Percentiles rank a stretch among this genome's conserved stretches.
phyloP scores from a whole-genome alignment of 2,888 invertebrate genomes.

The Gerris lacustris region DNA sequence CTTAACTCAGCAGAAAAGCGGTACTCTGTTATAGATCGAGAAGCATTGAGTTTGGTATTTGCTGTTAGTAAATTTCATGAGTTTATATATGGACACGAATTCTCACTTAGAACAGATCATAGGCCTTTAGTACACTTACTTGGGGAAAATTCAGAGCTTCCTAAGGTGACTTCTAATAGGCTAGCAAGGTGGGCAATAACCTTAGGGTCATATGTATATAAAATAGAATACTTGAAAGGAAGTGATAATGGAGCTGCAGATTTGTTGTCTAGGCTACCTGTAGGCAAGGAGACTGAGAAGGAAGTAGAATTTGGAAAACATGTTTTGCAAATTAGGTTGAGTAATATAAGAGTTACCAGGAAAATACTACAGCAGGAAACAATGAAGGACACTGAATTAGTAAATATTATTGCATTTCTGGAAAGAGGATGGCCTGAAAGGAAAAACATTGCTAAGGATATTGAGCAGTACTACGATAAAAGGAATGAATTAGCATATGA shows the following conservation, averaged over 20 bases:
- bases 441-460: neutral
- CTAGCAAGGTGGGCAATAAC: constrained; percentile 11
- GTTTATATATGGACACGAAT: constrained; percentile 12
- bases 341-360: neutral
- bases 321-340: neutral
- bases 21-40: too few species aligned
- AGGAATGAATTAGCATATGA: constrained; percentile 10
- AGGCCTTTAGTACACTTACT: constrained; percentile 5
- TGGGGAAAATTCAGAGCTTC: constrained; percentile 7
- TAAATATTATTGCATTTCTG: neutral
- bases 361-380: neutral
- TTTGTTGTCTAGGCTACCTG: constrained; percentile 16
- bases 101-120: constrained; percentile 11
- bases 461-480: neutral
- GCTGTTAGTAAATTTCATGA: constrained; percentile 9
- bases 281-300: neutral
- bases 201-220: constrained; percentile 10
- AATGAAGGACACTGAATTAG: neutral
- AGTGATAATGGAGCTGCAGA: constrained; percentile 14
- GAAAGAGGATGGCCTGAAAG: constrained; percentile 4
- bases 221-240: neutral
- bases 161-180: constrained; percentile 11
- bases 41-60: neutral
- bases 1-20: constrained; percentile 1
- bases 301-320: neutral